Percentiles rank a stretch among this genome's conserved stretches.
Conservation (phyloP, 2,113 vertebrate genomes). For the Gymnorhina tibicen region DNA sequence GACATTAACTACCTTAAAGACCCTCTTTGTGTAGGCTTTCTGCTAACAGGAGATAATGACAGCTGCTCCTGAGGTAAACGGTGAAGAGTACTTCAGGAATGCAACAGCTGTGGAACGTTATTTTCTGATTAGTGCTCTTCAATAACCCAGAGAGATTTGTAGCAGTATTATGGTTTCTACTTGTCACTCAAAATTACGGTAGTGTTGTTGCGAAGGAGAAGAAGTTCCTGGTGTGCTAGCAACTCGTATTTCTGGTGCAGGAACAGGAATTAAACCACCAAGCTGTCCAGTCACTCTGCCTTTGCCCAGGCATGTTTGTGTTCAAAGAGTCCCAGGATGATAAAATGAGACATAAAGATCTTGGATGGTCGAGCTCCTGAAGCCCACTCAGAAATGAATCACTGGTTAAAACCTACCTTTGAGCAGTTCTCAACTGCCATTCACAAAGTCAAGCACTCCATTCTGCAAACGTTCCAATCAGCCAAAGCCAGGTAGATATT, state of each 20-base stretch:
- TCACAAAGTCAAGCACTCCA: not conserved
- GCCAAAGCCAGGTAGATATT: not conserved
- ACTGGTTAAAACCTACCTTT: not conserved
- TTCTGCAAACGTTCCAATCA: slow-evolving; percentile 17
- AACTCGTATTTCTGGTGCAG: not conserved
- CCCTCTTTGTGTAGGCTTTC: not conserved
- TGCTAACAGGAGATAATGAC: not conserved
- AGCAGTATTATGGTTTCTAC: not conserved
- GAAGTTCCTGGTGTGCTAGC: not conserved
- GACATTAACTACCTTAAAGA: not conserved
- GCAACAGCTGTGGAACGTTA: not conserved
- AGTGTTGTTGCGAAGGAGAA: not conserved
- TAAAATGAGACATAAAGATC: not conserved
- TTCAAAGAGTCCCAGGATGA: not conserved
- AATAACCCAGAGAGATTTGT: not conserved
- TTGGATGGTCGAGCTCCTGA: not conserved
- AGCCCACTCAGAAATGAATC: not conserved
- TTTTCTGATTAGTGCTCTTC: slow-evolving; percentile 8
- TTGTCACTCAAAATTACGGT: not conserved
- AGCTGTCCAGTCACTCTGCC: not conserved
- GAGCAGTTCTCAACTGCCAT: not conserved
- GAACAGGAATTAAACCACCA: not conserved
- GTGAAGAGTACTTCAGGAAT: not conserved
- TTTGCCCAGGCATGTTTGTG: not conserved
- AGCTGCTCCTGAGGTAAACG: not conserved